Conservation (phyloP, 2,113 vertebrate genomes). For the Mungos mungo region DNA sequence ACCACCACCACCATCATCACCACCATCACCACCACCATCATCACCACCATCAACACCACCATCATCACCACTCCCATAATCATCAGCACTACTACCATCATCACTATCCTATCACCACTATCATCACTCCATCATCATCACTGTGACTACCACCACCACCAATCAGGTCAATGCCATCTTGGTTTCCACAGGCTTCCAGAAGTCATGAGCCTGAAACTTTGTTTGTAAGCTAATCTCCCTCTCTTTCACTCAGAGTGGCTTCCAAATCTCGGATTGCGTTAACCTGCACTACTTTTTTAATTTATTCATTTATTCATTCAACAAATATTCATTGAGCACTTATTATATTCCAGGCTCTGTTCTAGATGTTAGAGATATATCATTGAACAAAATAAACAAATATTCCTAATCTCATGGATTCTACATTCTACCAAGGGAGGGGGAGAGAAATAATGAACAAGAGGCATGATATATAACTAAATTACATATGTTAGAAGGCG, state of each 20-base stretch:
- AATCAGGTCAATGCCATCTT: not conserved
- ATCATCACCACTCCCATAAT: accelerated
- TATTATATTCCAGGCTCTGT: not conserved
- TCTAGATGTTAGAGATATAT: not conserved
- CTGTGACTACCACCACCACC: not conserved
- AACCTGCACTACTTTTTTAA: not conserved
- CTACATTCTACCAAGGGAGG: not conserved
- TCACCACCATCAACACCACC: accelerated
- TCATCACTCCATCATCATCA: not conserved
- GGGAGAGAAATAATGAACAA: not conserved
- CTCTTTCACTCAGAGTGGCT: not conserved
- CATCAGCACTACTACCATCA: accelerated
- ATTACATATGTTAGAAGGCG: not conserved
- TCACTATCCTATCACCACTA: not conserved
- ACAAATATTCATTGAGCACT: not conserved
- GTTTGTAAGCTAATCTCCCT: not conserved
- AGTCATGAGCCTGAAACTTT: not conserved
- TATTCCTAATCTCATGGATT: not conserved
- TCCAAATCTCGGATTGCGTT: not conserved
- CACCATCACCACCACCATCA: accelerated
- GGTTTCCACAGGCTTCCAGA: not conserved
- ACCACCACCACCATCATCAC: accelerated
- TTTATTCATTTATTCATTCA: not conserved
- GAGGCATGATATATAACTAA: not conserved
- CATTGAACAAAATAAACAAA: not conserved